Percentiles rank a stretch among this genome's conserved stretches.
Evolutionary conservation across 2,797 vertebrate species (phyloP).

Genomic region (Zalophus californianus): DNA sequence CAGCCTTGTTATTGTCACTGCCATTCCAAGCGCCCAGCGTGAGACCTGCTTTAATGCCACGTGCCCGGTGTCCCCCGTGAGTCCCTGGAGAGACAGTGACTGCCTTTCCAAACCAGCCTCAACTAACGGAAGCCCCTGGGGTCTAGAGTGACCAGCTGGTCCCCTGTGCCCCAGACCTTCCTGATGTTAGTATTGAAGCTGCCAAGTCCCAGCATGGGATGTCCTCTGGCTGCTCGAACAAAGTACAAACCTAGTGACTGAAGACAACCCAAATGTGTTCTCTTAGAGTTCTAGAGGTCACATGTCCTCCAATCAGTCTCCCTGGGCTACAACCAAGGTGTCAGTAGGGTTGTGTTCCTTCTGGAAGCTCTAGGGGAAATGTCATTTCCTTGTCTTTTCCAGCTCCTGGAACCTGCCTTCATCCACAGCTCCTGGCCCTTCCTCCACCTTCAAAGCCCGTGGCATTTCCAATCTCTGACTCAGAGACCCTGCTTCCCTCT

Average conservation of each 20-base stretch:
- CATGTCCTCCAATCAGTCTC: no score
- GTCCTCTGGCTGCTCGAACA: background rate
- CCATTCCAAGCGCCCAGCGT: fast-evolving
- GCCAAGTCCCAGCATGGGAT: fast-evolving
- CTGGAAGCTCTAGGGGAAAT: background rate
- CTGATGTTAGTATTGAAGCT: no score
- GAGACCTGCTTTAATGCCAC: background rate
- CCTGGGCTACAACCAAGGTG: background rate
- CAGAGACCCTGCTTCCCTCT: fast-evolving
- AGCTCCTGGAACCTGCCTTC: background rate
- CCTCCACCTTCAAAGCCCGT: no score
- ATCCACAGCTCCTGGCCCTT: background rate
- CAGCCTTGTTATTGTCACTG: fast-evolving
- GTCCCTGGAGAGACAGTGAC: fast-evolving
- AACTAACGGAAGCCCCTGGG: background rate
- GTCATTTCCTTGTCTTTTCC: background rate
- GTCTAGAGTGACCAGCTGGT: no score
- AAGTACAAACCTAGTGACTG: fast-evolving
- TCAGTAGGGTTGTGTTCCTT: fast-evolving
- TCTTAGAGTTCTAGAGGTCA: no score
- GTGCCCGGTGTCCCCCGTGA: fast-evolving
- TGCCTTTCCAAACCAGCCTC: background rate
- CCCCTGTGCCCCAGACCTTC: background rate
- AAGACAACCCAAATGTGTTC: no score
- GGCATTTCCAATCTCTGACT: background rate